Base-by-base conservation (phyloP, 2,797 vertebrate species). In the Petrocephalus sullivani region DNA sequence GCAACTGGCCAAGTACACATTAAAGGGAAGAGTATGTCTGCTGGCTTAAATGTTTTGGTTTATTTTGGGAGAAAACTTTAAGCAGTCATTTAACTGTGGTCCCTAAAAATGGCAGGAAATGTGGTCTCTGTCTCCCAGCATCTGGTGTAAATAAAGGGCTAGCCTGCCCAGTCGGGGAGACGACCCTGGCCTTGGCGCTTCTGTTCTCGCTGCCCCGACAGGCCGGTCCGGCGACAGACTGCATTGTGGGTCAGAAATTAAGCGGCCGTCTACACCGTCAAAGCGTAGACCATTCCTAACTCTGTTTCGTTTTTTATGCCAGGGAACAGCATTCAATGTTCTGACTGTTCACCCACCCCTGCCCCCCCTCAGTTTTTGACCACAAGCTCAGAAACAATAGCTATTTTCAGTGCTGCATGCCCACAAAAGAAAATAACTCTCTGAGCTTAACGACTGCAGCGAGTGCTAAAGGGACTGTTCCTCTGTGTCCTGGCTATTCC, bases 91-190 rank as follows among this genome's bases (percentile, higher is more conserved):
- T 82, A 46, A n/a, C 37, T 83, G 87, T 75, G 53, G 71, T 82
- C 75, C 84, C 90, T 90, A 91, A 91, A 92, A 88, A 91, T 90
- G 88, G 88, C 90, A 92, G 19, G 89, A 90, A 91, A 91, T 89
- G 90, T 87, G 90, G 89, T 92, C 87, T 64, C 10, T 87, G 56
- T 21, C 56, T 87, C 86, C 49, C 81, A 88, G 75, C 56, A 53
- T 61, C 87, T 89, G 37, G 58, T 60, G 12, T 64, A 87, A 82
- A 85, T 87, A 82, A 87, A 88, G 71, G 82, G 46, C 86, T 67
- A 67, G 86, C 46, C 23, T 87, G 78, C 33, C 41, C 81, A 37
- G 16, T 90, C 67, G 60, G 89, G 56, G 85, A 85, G 85, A 64
- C 89, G 87, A 87, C 90, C 89, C 89, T 83, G 90, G 89, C 51